Percentiles rank a stretch among this genome's conserved stretches.
These are phyloP conservation scores for Didymodactylos carnosus DNA, from an alignment of 2,888 invertebrate species.

Conservation along the genomic window DNA sequence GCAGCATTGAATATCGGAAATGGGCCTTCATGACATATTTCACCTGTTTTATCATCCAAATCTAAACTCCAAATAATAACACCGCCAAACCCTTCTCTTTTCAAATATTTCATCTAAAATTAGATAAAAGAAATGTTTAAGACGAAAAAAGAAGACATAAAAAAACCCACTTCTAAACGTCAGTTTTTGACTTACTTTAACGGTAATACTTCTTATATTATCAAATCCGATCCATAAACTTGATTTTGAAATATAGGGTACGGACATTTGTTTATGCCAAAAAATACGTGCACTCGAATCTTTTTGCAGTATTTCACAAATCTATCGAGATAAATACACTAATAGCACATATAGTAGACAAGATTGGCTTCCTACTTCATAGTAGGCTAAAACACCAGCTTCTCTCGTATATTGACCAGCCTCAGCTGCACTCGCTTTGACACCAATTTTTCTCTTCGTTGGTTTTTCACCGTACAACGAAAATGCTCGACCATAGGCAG, in stretches of 20 bases:
- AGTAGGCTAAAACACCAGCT: slow-evolving; percentile 11
- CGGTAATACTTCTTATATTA: slow-evolving; percentile 1
- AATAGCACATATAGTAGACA: background rate
- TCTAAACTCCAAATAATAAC: slow-evolving; percentile 14
- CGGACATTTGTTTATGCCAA: slow-evolving; percentile 10
- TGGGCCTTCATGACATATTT: slow-evolving; percentile 11
- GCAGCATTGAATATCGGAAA: slow-evolving; percentile 11
- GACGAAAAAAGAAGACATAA: background rate
- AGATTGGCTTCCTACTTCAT: background rate
- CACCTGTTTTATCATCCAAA: slow-evolving; percentile 11
- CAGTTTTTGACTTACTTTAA: background rate
- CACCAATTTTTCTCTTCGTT: background rate
- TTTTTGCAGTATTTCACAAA: slow-evolving; percentile 7
- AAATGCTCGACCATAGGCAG: slow-evolving; percentile 6
- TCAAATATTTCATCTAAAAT: slow-evolving; percentile 9
- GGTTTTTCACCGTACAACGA: background rate
- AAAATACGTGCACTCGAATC: background rate
- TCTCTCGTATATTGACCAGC: slow-evolving; percentile 11
- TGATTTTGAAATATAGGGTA: slow-evolving; percentile 4
- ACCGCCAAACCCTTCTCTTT: slow-evolving; percentile 8
- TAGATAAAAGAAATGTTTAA: background rate
- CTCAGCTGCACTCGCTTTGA: slow-evolving; percentile 12
- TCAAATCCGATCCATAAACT: slow-evolving; percentile 13
- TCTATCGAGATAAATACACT: background rate
- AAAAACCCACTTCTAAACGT: background rate